Percentiles rank a stretch among this genome's conserved stretches.
These are phyloP conservation scores for Todiramphus saurophagus DNA, from an alignment of 2,113 vertebrate genomes.

Conservation along the genomic window DNA sequence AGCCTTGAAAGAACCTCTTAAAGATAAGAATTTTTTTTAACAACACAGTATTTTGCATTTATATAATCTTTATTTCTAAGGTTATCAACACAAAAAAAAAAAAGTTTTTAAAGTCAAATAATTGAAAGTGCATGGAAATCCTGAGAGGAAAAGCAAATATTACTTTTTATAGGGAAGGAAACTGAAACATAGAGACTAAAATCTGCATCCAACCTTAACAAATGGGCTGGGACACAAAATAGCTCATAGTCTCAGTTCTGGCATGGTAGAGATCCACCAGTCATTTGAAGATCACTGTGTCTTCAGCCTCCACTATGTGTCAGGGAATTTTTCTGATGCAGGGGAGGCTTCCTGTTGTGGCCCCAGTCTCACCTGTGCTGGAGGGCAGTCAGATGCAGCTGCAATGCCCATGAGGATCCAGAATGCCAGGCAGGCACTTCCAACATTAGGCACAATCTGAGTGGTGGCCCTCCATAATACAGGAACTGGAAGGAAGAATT, in stretches of 20 bases:
- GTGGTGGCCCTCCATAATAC: neutral
- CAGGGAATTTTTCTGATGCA: neutral
- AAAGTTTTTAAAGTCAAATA: neutral
- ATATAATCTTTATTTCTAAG: neutral
- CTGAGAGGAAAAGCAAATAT: neutral
- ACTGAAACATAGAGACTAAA: neutral
- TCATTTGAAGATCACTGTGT: neutral
- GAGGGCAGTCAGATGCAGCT: neutral
- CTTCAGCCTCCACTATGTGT: neutral
- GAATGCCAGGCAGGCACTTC: neutral
- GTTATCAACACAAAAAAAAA: neutral
- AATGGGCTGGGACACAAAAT: neutral
- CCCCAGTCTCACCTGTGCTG: fast-evolving
- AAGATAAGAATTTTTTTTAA: neutral
- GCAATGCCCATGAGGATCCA: neutral
- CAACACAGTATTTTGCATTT: neutral
- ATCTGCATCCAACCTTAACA: neutral
- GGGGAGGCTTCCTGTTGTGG: neutral
- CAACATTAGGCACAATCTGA: neutral
- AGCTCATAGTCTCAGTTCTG: fast-evolving
- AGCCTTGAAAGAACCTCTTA: neutral
- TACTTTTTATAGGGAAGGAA: neutral
- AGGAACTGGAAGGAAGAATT: neutral
- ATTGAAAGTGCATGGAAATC: neutral
- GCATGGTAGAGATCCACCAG: neutral